Conservation (phyloP, 2,888 invertebrate species). For the Galeruca laticollis region DNA sequence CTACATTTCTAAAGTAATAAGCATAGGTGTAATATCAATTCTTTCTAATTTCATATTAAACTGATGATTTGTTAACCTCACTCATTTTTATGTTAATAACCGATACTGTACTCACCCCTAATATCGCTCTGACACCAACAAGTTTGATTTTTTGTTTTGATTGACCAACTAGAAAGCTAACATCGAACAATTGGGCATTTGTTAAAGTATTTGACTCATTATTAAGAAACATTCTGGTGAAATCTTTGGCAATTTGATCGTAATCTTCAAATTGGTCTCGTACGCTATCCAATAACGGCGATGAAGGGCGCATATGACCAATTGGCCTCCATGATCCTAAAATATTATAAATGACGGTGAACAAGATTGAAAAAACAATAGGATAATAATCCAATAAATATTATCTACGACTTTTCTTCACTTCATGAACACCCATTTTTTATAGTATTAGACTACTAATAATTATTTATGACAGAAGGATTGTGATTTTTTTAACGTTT, state of each 20-base stretch:
- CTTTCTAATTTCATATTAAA: too few relatives aligned
- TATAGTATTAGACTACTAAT: too few relatives aligned
- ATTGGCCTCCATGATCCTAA: conserved; percentile 93
- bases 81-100: background rate
- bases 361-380: too few relatives aligned
- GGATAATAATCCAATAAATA: too few relatives aligned
- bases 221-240: conserved; percentile 89
- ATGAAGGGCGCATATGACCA: conserved; percentile 94
- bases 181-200: conserved; percentile 89
- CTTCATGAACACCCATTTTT: too few relatives aligned
- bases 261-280: conserved; percentile 95
- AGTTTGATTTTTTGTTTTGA: conserved; percentile 89
- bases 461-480: too few relatives aligned
- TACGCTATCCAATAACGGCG: conserved; percentile 91
- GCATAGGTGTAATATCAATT: too few relatives aligned
- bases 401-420: too few relatives aligned
- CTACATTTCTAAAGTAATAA: too few relatives aligned
- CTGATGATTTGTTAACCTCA: too few relatives aligned
- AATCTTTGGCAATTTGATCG: conserved; percentile 93
- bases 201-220: conserved; percentile 81
- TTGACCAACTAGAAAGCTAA: conserved; percentile 91
- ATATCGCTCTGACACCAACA: conserved; percentile 90
- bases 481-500: too few relatives aligned
- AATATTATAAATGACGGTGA: too few relatives aligned
- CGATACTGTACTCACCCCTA: conserved; percentile 78